Percentiles rank a stretch among this genome's conserved stretches.
Evolutionary conservation across 2,888 invertebrate species (phyloP).

Genomic region (Hydrotaea cyrtoneurina): DNA sequence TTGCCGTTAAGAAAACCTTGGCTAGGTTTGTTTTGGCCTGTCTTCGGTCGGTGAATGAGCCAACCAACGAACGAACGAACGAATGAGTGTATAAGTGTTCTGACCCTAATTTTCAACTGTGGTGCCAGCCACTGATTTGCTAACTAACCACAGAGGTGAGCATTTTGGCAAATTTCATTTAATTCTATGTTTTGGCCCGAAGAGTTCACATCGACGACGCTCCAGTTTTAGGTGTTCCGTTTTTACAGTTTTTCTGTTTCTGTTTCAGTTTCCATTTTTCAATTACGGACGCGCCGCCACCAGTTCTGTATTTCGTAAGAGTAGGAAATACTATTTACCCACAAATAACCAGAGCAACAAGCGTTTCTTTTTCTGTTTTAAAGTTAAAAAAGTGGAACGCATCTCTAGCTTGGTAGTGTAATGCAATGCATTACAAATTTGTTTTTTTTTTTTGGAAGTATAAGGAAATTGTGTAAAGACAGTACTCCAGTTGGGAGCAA

Average conservation of each 20-base stretch:
- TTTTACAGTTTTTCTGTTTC: conserved; percentile 5
- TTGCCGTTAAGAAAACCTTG: not conserved
- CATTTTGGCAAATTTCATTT: conserved; percentile 44
- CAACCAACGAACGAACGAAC: too few relatives aligned
- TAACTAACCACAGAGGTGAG: conserved; percentile 17
- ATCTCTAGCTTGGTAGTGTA: not conserved
- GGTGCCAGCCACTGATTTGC: not conserved
- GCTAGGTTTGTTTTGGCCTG: not conserved
- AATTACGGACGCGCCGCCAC: not conserved
- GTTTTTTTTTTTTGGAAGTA: not conserved
- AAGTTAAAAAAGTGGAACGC: conserved; percentile 4
- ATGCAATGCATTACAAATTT: too few relatives aligned
- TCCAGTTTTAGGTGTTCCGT: conserved; percentile 27
- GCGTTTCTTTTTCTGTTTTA: not conserved
- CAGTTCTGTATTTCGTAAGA: not conserved
- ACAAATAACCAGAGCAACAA: not conserved
- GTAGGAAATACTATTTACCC: not conserved
- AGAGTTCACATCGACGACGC: conserved; percentile 21
- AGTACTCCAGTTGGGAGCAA: not conserved
- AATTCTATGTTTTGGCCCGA: conserved; percentile 55
- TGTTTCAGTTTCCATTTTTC: not conserved
- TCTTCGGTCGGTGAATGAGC: not conserved
- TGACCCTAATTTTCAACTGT: conserved; percentile 54
- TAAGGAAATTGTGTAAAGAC: conserved; percentile 7
- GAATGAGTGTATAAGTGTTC: conserved; percentile 40